Conservation (phyloP, 2,113 vertebrate species). For the Setophaga coronata region DNA sequence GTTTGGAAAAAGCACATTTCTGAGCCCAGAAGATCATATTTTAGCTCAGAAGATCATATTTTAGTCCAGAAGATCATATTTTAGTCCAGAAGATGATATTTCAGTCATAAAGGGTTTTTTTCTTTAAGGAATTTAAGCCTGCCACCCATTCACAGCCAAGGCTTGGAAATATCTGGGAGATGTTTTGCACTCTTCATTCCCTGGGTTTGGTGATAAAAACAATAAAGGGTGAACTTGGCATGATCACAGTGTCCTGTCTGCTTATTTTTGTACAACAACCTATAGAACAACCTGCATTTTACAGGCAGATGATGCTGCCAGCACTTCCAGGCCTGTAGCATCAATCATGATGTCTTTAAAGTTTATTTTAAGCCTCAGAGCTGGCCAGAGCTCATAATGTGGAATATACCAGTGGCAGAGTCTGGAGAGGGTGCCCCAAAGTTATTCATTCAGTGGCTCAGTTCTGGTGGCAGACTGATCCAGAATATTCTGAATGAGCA, state of each 20-base stretch:
- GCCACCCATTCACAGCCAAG: neutral
- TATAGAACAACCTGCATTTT: neutral
- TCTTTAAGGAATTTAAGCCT: neutral
- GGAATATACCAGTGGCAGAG: neutral
- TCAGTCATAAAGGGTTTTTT: neutral
- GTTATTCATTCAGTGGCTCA: neutral
- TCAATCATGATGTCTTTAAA: neutral
- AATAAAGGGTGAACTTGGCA: fast-evolving
- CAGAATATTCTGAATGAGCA: neutral
- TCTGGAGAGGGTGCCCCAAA: neutral
- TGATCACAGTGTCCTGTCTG: neutral
- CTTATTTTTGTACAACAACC: neutral
- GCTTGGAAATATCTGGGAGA: neutral
- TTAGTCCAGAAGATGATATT: neutral
- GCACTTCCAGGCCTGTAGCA: neutral
- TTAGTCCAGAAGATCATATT: neutral
- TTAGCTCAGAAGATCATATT: too few relatives aligned
- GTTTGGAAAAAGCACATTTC: neutral
- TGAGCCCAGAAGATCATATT: neutral
- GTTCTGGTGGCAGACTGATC: neutral
- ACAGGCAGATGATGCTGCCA: neutral
- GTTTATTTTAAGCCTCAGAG: neutral
- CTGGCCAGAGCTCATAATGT: neutral
- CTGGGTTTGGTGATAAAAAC: neutral
- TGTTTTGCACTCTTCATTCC: neutral